Evolutionary conservation across 2,113 vertebrate genomes (phyloP).

Genomic region (Oreochromis spilurus): DNA sequence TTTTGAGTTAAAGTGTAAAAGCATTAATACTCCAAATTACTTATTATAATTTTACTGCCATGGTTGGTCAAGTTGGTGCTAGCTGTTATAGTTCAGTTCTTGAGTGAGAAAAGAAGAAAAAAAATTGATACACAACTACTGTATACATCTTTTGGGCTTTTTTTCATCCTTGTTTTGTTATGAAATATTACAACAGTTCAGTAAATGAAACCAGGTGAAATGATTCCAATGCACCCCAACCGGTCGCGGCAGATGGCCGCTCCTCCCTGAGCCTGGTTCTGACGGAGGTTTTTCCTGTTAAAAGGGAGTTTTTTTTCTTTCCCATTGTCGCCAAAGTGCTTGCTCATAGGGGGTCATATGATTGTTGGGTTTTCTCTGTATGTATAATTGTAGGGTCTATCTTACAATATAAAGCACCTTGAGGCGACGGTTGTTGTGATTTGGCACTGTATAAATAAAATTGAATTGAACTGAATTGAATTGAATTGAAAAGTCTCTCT

Average conservation of each 20-base stretch:
- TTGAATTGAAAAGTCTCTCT: background rate
- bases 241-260: rapidly evolving
- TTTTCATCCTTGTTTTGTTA: background rate
- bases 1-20: background rate
- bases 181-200: background rate
- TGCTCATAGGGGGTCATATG: background rate
- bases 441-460: background rate
- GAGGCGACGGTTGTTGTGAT: background rate
- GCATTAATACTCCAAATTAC: background rate
- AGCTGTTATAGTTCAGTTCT: background rate
- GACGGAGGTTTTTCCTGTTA: background rate
- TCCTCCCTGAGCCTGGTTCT: background rate
- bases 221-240: background rate
- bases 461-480: background rate
- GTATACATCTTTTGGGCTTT: background rate
- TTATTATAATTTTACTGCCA: background rate
- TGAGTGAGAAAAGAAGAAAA: background rate
- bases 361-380: background rate
- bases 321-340: background rate
- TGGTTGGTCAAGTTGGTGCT: background rate
- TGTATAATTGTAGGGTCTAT: background rate
- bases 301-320: background rate
- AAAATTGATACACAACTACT: background rate
- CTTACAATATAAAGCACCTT: background rate
- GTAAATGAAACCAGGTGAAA: background rate